These are phyloP conservation scores for Piscicola geometra DNA, from an alignment of 2,888 invertebrate genomes.

Conservation along the genomic window DNA sequence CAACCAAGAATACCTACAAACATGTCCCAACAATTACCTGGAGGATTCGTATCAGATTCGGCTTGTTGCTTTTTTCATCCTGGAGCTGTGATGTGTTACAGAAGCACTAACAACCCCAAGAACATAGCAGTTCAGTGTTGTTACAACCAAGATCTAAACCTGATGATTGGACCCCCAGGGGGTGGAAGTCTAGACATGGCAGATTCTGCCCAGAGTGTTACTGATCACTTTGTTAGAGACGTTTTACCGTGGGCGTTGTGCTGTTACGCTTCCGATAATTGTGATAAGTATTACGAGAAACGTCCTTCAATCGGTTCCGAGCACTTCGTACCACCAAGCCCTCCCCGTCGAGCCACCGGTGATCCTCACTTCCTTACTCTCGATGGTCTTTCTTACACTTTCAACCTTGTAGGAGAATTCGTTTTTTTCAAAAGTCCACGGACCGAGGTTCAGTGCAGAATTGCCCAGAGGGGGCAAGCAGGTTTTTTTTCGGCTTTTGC, in stretches of 20 bases:
- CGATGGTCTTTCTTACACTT: conserved; percentile 21
- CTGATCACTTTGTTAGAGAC: conserved; percentile 19
- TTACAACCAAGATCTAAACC: conserved; percentile 20
- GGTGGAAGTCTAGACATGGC: conserved; percentile 28
- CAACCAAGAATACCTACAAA: conserved; percentile 11
- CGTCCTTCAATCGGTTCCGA: conserved; percentile 31
- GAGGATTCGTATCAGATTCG: conserved; percentile 19
- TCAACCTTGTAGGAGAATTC: conserved; percentile 36
- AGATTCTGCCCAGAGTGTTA: conserved; percentile 6
- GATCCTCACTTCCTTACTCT: conserved; percentile 35
- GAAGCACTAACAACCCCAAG: conserved; percentile 29
- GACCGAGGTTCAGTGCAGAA: conserved; percentile 23
- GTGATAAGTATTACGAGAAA: conserved; percentile 36
- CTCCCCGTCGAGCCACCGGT: conserved; percentile 6
- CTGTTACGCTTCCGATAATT: conserved; percentile 5
- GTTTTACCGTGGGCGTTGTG: conserved; percentile 25
- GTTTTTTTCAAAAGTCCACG: conserved; percentile 15
- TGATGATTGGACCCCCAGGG: conserved; percentile 29
- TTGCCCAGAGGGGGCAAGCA: conserved; percentile 20
- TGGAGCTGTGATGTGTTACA: conserved; percentile 26
- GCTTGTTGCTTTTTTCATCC: conserved; percentile 20
- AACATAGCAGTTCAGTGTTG: conserved; percentile 23
- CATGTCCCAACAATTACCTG: conserved; percentile 13
- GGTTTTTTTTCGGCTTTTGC: conserved; percentile 33
- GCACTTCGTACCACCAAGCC: conserved; percentile 21